Conservation (phyloP, 2,888 invertebrate genomes). For the Athetis lepigone region DNA sequence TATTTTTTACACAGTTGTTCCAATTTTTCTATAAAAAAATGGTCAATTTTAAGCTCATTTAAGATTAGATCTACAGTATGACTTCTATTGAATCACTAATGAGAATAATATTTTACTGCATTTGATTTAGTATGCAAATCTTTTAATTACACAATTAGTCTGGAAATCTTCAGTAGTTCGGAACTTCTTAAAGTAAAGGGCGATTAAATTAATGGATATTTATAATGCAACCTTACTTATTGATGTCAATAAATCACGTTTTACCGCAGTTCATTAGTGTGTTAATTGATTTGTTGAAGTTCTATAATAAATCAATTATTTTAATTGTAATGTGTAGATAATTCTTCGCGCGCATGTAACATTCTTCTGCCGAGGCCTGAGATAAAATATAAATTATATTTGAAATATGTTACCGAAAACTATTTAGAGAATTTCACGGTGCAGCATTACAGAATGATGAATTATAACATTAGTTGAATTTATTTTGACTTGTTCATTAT, state of each 20-base stretch:
- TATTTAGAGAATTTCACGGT: not conserved
- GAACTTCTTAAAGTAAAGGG: conserved; percentile 1
- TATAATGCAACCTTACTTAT: conserved; percentile 6
- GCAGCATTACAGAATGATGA: not conserved
- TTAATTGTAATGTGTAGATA: conserved; percentile 26
- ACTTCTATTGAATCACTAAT: conserved; percentile 4
- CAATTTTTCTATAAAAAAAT: conserved; percentile 2
- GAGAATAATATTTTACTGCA: not conserved
- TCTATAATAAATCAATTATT: conserved; percentile 43
- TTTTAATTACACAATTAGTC: conserved; percentile 22
- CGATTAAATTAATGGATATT: conserved; percentile 9
- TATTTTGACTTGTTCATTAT: conserved; percentile 16
- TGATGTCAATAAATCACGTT: conserved; percentile 33
- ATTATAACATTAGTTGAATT: conserved; percentile 13
- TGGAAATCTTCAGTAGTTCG: not conserved
- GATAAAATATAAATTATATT: conserved; percentile 11
- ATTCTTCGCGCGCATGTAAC: conserved; percentile 7
- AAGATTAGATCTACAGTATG: not conserved
- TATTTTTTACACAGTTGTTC: not conserved
- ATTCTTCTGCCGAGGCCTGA: not conserved
- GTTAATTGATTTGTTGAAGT: conserved; percentile 39
- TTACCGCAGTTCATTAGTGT: conserved; percentile 21
- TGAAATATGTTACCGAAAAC: conserved; percentile 23
- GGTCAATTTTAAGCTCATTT: not conserved
- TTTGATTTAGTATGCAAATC: conserved; percentile 22